A percentile compares a stretch with the other conserved stretches of the same genome.
These are phyloP conservation scores for Microctonus brassicae DNA, from an alignment of 2,888 invertebrate species.

Conservation along the genomic window DNA sequence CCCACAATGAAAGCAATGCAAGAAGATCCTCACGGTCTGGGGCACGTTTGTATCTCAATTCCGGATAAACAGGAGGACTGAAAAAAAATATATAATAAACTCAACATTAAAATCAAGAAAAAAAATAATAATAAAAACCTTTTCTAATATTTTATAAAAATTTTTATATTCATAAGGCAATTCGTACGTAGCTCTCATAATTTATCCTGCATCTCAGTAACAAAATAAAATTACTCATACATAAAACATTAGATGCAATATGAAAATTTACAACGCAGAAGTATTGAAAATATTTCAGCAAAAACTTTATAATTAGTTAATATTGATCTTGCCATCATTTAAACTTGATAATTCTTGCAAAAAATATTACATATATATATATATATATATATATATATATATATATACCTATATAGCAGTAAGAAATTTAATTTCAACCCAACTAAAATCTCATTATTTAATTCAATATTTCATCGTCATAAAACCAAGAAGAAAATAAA, in stretches of 20 bases:
- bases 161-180: not conserved
- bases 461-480: too few relatives aligned
- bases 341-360: too few relatives aligned
- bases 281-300: not conserved
- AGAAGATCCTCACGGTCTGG: slow-evolving; percentile 66
- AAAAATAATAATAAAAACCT: not conserved
- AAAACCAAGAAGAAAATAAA: too few relatives aligned
- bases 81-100: slow-evolving; percentile 20
- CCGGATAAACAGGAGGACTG: slow-evolving; percentile 59
- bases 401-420: too few relatives aligned
- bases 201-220: not conserved
- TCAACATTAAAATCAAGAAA: not conserved
- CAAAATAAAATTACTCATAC: not conserved
- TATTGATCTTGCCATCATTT: not conserved
- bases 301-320: not conserved
- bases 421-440: too few relatives aligned
- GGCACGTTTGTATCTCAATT: slow-evolving; percentile 64
- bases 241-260: not conserved
- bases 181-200: not conserved
- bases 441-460: too few relatives aligned
- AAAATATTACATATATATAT: too few relatives aligned
- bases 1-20: slow-evolving; percentile 65
- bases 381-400: too few relatives aligned
- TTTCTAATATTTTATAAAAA: not conserved
- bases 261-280: not conserved